Base-by-base conservation (phyloP, 2,113 vertebrate species). In the Barbus barbus region DNA sequence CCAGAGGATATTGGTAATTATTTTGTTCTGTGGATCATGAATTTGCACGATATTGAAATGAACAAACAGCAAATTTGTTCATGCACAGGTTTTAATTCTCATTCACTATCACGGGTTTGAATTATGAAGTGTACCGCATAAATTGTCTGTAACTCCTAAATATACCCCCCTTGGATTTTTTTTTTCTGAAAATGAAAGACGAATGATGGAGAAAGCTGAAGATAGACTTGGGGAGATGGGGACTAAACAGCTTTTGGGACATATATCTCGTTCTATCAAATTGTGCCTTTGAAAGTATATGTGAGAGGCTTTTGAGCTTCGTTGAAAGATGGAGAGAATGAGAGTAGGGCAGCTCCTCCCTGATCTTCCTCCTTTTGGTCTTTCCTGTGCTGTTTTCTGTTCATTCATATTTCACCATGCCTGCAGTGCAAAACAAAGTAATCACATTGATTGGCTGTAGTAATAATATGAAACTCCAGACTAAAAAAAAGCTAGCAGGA, bases 271-370 rank as follows among this genome's bases (percentile, higher is more conserved):
- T 16, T 77, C 20, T 41, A 22, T 65, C 60, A 78, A 51, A 38
- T 69, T 53, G 31, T 18, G 13, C 31, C 3, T 33, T 38, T 75
- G 31, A 74, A 72, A 44, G 53, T 74, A 60, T 58, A 38, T 24
- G 20, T 22, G 74, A 78, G 75, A 44, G 58, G 9, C 38, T 63
- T 79, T 61, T 63, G 36, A 78, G 76, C 76, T 78, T 56, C n/a
- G 5, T 13, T 79, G 58, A 79, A 79, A 63, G 77, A 79, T 60
- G 7, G 31, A 38, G 51, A 41, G 77, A 79, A 28, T 7, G 41
- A 41, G 33, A 65, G 78, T 44, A n/a, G 33, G 56, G 36, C 53
- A 60, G 76, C 76, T 78, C 53, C 12, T 26, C 36, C 78, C 78
- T 80, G 58, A 38, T 44, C 36, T 79, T 61, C 1, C 13, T 61